A percentile compares a stretch with the other conserved stretches of the same genome.
These are phyloP conservation scores for Intellagama lesueurii DNA, from an alignment of 2,797 vertebrate genomes.

Conservation along the genomic window DNA sequence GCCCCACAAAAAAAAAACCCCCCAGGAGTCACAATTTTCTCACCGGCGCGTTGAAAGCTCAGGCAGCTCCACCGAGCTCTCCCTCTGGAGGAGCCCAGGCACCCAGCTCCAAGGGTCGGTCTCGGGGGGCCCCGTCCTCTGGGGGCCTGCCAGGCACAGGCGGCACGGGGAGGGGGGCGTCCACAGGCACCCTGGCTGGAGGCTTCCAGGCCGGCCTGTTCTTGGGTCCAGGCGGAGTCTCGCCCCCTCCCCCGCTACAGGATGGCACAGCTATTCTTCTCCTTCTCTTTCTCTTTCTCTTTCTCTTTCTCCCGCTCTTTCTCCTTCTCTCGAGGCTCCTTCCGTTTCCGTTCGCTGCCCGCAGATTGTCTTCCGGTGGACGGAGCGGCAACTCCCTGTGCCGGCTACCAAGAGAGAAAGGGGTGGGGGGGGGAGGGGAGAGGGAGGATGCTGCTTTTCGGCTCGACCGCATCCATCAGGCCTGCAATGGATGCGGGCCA, in stretches of 20 bases:
- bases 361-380: slow-evolving; percentile 83
- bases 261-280: slow-evolving; percentile 93
- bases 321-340: slow-evolving; percentile 84
- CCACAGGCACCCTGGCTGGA: slow-evolving; percentile 70
- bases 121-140: slow-evolving; percentile 69
- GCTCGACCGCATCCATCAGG: not conserved
- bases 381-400: slow-evolving; percentile 82
- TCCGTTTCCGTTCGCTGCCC: slow-evolving; percentile 89
- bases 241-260: slow-evolving; percentile 84
- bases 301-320: slow-evolving; percentile 88
- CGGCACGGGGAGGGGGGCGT: slow-evolving; percentile 88
- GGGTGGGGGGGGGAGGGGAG: not conserved
- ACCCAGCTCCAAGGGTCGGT: slow-evolving; percentile 75
- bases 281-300: slow-evolving; percentile 89
- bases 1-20: slow-evolving; percentile 47
- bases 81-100: slow-evolving; percentile 71
- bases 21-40: slow-evolving; percentile 24
- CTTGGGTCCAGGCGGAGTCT: slow-evolving; percentile 70
- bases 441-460: not conserved
- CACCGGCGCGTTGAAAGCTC: slow-evolving; percentile 66
- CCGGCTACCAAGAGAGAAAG: slow-evolving; percentile 67
- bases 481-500: no score
- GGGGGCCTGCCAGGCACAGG: slow-evolving; percentile 92
- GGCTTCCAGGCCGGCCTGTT: slow-evolving; percentile 71
- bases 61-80: slow-evolving; percentile 70